These are phyloP conservation scores for Cheilosia urbana DNA, from an alignment of 2,888 invertebrate species.

Conservation along the genomic window DNA sequence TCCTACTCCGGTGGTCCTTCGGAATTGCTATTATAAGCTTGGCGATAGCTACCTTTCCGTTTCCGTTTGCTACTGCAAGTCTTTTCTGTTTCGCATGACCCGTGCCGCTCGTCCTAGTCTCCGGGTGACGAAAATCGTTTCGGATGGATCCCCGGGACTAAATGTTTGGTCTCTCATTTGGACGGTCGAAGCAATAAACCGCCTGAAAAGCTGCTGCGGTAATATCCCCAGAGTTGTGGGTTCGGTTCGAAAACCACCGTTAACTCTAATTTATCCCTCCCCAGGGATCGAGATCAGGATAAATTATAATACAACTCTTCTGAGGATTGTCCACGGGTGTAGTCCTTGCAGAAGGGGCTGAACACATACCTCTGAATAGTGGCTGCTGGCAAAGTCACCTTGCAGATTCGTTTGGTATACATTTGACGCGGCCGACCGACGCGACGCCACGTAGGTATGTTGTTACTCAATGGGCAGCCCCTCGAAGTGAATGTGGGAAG, in stretches of 20 bases:
- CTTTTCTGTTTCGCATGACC: constrained; percentile 21
- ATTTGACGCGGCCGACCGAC: constrained; percentile 14
- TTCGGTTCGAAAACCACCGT: constrained; percentile 58
- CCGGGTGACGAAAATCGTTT: constrained; percentile 67
- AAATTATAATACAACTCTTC: constrained; percentile 77
- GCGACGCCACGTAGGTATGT: constrained; percentile 34
- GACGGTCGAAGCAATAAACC: constrained; percentile 68
- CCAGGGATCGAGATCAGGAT: constrained; percentile 75
- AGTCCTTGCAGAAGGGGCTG: constrained; percentile 49
- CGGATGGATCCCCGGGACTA: constrained; percentile 51
- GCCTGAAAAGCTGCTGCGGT: constrained; percentile 64
- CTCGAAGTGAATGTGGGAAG: too few species aligned
- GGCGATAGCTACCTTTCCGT: constrained; percentile 18
- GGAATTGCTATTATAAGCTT: constrained; percentile 45
- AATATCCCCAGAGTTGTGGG: constrained; percentile 54
- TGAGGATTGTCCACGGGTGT: constrained; percentile 70
- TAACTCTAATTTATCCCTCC: constrained; percentile 77
- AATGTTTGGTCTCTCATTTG: constrained; percentile 66
- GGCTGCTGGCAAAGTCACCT: constrained; percentile 34
- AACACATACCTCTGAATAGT: neutral
- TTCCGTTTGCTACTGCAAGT: constrained; percentile 31
- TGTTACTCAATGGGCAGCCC: constrained; percentile 5
- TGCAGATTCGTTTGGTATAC: constrained; percentile 13
- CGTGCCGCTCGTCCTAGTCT: constrained; percentile 18
- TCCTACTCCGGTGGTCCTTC: constrained; percentile 6